Conservation (phyloP, 2,113 vertebrate species). For the Hippoglossus stenolepis region DNA sequence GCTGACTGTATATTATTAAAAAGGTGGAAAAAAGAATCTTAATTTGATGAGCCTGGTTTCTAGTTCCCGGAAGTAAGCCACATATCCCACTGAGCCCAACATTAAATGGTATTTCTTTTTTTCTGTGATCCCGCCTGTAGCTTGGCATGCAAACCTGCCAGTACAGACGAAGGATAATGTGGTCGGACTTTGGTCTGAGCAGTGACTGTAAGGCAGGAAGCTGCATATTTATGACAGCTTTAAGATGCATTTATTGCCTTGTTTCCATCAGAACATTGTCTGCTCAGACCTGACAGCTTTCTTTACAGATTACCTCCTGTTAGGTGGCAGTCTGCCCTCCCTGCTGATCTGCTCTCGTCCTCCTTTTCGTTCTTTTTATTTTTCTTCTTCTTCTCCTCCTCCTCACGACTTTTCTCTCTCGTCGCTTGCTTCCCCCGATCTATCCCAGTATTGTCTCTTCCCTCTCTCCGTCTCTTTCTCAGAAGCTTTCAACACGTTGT, state of each 20-base stretch:
- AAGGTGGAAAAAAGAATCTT: neutral
- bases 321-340: constrained; percentile 66
- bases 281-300: constrained; percentile 78
- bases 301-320: constrained; percentile 79
- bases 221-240: constrained; percentile 83
- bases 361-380: constrained; percentile 15
- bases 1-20: constrained; percentile 11
- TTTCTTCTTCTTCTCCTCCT: neutral
- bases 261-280: constrained; percentile 77
- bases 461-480: neutral
- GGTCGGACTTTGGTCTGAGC: constrained; percentile 71
- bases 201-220: constrained; percentile 70
- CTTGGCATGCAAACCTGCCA: constrained; percentile 68
- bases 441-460: too few relatives aligned
- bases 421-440: neutral
- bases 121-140: constrained; percentile 63
- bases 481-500: constrained; percentile 49
- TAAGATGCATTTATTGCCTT: constrained; percentile 80
- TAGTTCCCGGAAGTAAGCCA: constrained; percentile 39
- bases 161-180: constrained; percentile 70
- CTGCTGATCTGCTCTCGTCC: constrained; percentile 19
- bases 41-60: constrained; percentile 36
- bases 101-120: constrained; percentile 52
- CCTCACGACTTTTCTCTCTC: neutral
- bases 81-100: constrained; percentile 58